Conservation (phyloP, 2,888 invertebrate genomes). For the Meiosimyza platycephala region DNA sequence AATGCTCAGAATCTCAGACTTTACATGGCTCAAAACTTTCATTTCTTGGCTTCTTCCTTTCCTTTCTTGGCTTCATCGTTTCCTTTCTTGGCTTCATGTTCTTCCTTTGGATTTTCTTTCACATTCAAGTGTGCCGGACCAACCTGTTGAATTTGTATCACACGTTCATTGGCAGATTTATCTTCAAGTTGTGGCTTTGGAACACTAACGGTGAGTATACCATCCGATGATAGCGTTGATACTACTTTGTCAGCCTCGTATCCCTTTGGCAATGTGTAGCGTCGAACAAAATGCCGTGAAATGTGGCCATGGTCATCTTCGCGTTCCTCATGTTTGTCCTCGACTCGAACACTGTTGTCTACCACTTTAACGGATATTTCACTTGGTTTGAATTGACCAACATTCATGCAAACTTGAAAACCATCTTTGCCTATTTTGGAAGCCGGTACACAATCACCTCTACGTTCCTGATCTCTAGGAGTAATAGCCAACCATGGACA, state of each 20-base stretch:
- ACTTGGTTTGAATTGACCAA: slow-evolving; percentile 81
- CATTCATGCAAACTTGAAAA: slow-evolving; percentile 80
- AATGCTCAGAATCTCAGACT: too few species aligned
- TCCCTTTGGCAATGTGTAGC: slow-evolving; percentile 80
- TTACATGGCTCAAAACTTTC: background rate
- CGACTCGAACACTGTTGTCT: slow-evolving; percentile 76
- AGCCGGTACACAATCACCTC: slow-evolving; percentile 71
- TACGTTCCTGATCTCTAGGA: slow-evolving; percentile 19
- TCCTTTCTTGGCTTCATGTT: slow-evolving; percentile 1
- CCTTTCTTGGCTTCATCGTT: slow-evolving; percentile 10
- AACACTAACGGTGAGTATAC: slow-evolving; percentile 76
- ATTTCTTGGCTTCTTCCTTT: background rate
- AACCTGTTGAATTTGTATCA: slow-evolving; percentile 73
- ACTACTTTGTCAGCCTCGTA: slow-evolving; percentile 79
- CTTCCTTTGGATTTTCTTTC: slow-evolving; percentile 62
- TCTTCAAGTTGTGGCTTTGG: slow-evolving; percentile 68
- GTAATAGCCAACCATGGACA: slow-evolving; percentile 32
- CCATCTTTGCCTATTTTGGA: slow-evolving; percentile 73
- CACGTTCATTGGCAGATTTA: slow-evolving; percentile 67
- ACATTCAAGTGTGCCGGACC: slow-evolving; percentile 71
- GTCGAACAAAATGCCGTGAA: slow-evolving; percentile 79
- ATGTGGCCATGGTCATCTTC: slow-evolving; percentile 79
- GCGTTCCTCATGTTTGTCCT: slow-evolving; percentile 82
- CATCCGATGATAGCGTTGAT: slow-evolving; percentile 81
- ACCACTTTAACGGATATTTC: slow-evolving; percentile 83